A percentile compares a stretch with the other conserved stretches of the same genome.
Conservation (phyloP, 2,797 vertebrate genomes). For the Graptemys geographica region DNA sequence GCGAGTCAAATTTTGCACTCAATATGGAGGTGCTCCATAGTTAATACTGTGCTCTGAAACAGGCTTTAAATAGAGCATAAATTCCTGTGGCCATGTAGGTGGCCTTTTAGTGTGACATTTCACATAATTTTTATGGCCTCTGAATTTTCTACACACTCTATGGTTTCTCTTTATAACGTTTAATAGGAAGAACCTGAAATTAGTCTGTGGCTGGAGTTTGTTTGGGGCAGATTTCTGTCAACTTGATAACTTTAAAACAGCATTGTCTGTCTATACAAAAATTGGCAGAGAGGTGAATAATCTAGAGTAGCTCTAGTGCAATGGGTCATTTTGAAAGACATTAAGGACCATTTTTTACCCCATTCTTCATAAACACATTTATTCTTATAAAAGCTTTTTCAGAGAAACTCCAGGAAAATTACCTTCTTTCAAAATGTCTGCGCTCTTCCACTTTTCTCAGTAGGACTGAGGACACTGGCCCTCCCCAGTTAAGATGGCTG, state of each 20-base stretch:
- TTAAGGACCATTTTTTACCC: background rate
- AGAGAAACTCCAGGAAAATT: background rate
- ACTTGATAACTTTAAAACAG: background rate
- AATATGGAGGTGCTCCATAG: background rate
- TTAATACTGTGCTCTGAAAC: background rate
- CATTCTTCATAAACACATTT: constrained; percentile 36
- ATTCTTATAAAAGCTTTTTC: background rate
- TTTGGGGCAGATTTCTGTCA: constrained; percentile 13
- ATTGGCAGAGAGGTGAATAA: background rate
- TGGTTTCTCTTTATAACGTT: background rate
- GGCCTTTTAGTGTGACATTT: background rate
- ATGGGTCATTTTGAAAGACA: constrained; percentile 16
- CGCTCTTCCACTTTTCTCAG: background rate
- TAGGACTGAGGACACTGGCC: background rate
- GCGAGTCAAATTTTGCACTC: fast-evolving
- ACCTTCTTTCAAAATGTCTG: background rate
- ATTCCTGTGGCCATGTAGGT: background rate
- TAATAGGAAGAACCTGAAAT: background rate
- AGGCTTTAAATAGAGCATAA: background rate
- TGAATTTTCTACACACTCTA: background rate
- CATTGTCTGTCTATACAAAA: background rate
- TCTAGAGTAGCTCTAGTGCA: background rate
- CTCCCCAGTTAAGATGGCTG: background rate
- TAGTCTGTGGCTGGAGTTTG: background rate
- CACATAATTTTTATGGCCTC: background rate